A percentile compares a stretch with the other conserved stretches of the same genome.
Evolutionary conservation across 2,113 vertebrate species (phyloP).

Genomic region (Psilopsiagon aurifrons): DNA sequence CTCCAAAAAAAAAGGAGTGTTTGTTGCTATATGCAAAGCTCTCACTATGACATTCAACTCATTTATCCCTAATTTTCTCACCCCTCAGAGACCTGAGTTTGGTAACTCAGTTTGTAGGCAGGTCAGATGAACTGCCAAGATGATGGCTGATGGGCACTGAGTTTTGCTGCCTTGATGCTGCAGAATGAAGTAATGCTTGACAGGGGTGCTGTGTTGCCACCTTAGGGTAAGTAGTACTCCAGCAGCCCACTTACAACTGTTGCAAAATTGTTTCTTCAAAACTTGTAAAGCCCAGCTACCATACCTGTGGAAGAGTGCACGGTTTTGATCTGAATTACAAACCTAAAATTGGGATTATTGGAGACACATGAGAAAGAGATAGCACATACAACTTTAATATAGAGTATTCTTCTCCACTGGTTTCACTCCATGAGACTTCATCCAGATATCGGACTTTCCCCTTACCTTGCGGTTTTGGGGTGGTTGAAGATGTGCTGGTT

Average conservation of each 20-base stretch:
- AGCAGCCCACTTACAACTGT: neutral
- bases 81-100: neutral
- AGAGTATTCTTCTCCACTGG: neutral
- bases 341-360: neutral
- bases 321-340: neutral
- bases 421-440: neutral
- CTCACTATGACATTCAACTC: neutral
- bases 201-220: neutral
- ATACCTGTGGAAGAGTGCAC: neutral
- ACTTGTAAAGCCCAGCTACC: neutral
- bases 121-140: neutral
- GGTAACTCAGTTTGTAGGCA: neutral
- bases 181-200: neutral
- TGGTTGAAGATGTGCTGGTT: neutral
- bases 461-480: neutral
- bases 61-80: neutral
- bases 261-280: neutral
- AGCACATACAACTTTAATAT: neutral
- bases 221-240: neutral
- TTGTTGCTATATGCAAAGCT: neutral
- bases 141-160: neutral
- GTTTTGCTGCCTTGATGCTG: neutral
- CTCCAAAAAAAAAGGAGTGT: neutral
- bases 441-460: neutral
- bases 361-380: neutral